These are phyloP conservation scores for Papilio protenor DNA, from an alignment of 2,888 invertebrate species.

Conservation along the genomic window DNA sequence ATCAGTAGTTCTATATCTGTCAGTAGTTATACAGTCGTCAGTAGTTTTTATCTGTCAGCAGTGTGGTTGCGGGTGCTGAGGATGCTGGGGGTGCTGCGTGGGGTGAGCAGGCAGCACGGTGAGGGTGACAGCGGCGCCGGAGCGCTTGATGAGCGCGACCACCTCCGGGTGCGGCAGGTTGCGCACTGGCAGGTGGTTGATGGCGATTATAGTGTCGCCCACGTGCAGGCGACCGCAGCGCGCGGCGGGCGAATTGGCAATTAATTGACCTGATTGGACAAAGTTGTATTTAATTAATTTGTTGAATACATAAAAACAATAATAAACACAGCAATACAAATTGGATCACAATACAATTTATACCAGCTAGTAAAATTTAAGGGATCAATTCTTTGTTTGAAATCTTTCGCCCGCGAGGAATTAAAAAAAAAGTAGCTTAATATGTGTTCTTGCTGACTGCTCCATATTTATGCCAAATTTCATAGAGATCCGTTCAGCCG, in stretches of 20 bases:
- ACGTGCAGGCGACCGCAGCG: conserved; percentile 95
- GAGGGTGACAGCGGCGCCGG: conserved; percentile 94
- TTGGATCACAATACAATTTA: too few relatives aligned
- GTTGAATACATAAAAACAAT: background rate
- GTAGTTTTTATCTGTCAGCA: conserved; percentile 51
- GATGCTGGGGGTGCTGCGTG: conserved; percentile 1
- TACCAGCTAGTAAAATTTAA: too few relatives aligned
- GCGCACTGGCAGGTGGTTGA: conserved; percentile 96
- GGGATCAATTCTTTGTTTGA: too few relatives aligned
- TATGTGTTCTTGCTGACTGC: too few relatives aligned
- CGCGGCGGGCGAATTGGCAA: conserved; percentile 98
- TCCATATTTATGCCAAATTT: too few relatives aligned
- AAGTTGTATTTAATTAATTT: background rate
- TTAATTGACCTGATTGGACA: conserved; percentile 90
- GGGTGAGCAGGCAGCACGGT: conserved; percentile 84
- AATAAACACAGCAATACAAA: too few relatives aligned
- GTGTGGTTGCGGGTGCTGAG: conserved; percentile 19
- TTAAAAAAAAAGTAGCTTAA: too few relatives aligned
- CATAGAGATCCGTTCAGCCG: too few relatives aligned
- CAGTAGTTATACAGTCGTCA: background rate
- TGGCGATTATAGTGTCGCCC: conserved; percentile 97
- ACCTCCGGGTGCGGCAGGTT: conserved; percentile 98
- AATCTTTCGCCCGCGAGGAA: too few relatives aligned
- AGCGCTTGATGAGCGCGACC: conserved; percentile 98
- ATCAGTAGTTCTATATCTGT: background rate